These are phyloP conservation scores for Drosophila erecta DNA, from an alignment of 1,140 invertebrate genomes.

Conservation along the genomic window DNA sequence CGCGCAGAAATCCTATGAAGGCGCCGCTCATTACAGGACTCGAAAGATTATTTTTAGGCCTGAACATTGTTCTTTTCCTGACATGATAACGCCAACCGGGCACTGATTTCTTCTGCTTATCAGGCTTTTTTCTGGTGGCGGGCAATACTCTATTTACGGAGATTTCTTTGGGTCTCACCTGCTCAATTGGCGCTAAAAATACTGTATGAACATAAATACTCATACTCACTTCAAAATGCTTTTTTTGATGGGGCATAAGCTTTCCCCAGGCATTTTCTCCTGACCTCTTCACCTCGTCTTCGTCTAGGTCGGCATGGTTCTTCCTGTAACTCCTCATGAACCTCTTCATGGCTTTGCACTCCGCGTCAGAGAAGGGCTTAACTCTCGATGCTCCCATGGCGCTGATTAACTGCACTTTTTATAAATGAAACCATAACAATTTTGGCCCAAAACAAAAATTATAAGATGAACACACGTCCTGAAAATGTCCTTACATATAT, in stretches of 20 bases:
- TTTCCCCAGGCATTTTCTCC: conserved; percentile 16
- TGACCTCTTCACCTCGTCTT: not conserved
- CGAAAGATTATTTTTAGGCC: accelerated
- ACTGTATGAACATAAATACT: too few species aligned
- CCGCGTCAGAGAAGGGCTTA: not conserved
- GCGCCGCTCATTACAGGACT: not conserved
- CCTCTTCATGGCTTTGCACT: not conserved
- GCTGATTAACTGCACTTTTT: not conserved
- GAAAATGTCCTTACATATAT: not conserved
- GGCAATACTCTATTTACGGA: too few species aligned
- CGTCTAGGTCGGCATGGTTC: not conserved
- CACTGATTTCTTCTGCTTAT: not conserved
- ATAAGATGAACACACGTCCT: too few species aligned
- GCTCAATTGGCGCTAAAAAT: not conserved
- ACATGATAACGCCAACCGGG: too few species aligned
- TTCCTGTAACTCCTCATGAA: conserved; percentile 7
- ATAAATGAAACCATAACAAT: not conserved
- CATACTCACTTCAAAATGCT: conserved; percentile 8
- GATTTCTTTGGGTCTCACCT: not conserved
- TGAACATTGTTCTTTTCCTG: not conserved
- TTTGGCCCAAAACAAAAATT: not conserved
- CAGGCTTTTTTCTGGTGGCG: not conserved
- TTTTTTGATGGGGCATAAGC: conserved; percentile 1
- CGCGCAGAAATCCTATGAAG: not conserved
- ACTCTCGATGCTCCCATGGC: not conserved